Percentiles rank a stretch among this genome's conserved stretches.
phyloP scores from a whole-genome alignment of 2,113 vertebrate genomes.

The Sminthopsis crassicaudata region DNA sequence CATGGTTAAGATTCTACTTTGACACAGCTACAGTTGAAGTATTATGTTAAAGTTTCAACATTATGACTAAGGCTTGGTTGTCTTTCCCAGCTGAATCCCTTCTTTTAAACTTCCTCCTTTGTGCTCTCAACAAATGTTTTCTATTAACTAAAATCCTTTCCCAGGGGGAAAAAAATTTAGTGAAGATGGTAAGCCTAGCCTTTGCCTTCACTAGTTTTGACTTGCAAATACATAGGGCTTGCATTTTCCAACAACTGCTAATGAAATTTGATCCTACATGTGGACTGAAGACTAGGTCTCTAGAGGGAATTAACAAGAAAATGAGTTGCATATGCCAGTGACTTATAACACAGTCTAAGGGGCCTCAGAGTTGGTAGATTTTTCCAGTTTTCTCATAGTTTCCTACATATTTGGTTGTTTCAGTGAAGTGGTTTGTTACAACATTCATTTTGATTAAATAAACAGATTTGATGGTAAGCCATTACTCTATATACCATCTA shows the following conservation, averaged over 20 bases:
- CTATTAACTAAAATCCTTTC: slow-evolving; percentile 70
- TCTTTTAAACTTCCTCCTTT: slow-evolving; percentile 72
- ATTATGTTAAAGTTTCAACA: slow-evolving; percentile 60
- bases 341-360: slow-evolving; percentile 79
- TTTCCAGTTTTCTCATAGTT: slow-evolving; percentile 86
- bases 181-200: slow-evolving; percentile 75
- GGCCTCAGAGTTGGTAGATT: slow-evolving; percentile 80
- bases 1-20: slow-evolving; percentile 52
- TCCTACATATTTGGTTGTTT: slow-evolving; percentile 82
- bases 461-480: slow-evolving; percentile 65
- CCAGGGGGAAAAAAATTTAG: slow-evolving; percentile 47
- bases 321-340: slow-evolving; percentile 87
- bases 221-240: slow-evolving; percentile 86
- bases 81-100: slow-evolving; percentile 62
- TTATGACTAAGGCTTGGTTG: slow-evolving; percentile 69
- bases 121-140: slow-evolving; percentile 76
- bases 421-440: slow-evolving; percentile 61
- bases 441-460: slow-evolving; percentile 68
- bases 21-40: slow-evolving; percentile 71
- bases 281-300: slow-evolving; percentile 84
- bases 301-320: slow-evolving; percentile 86
- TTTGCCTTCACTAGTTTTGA: slow-evolving; percentile 84
- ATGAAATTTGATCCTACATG: slow-evolving; percentile 86
- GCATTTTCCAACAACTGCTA: slow-evolving; percentile 85
- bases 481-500: slow-evolving; percentile 39